Conservation (phyloP, 2,797 vertebrate species). For the Loris lydekkerianus region DNA sequence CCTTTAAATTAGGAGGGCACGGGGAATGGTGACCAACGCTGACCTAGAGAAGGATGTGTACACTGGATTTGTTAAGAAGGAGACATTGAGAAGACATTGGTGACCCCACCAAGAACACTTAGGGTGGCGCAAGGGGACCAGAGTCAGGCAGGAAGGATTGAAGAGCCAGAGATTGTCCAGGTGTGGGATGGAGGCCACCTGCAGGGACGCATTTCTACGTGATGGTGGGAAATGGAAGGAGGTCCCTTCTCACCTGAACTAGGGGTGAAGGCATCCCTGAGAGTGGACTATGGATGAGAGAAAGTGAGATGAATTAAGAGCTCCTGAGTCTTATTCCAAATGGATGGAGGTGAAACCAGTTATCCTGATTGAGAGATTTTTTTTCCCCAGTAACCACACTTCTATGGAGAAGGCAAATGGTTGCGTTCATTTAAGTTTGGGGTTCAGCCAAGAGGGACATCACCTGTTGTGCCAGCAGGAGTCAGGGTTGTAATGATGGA, state of each 20-base stretch:
- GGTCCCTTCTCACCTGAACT: not conserved
- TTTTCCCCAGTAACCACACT: not conserved
- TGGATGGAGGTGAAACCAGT: not conserved
- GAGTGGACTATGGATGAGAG: not conserved
- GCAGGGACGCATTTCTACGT: fast-evolving
- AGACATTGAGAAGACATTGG: not conserved
- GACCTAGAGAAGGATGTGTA: not conserved
- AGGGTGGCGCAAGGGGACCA: not conserved
- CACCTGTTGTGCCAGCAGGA: not conserved
- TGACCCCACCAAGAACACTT: not conserved
- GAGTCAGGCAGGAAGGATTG: not conserved
- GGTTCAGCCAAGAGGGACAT: not conserved
- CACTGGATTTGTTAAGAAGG: not conserved
- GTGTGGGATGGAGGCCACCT: not conserved
- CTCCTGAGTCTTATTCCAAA: not conserved
- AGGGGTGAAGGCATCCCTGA: not conserved
- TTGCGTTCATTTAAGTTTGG: not conserved
- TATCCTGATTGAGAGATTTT: not conserved
- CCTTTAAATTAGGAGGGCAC: not conserved
- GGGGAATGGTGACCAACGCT: fast-evolving
- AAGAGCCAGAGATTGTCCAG: not conserved
- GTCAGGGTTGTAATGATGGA: not conserved
- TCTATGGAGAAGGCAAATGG: not conserved
- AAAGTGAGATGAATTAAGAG: not conserved
- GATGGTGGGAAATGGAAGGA: not conserved